Conservation (phyloP, 2,113 vertebrate genomes). For the Odobenus rosmarus region DNA sequence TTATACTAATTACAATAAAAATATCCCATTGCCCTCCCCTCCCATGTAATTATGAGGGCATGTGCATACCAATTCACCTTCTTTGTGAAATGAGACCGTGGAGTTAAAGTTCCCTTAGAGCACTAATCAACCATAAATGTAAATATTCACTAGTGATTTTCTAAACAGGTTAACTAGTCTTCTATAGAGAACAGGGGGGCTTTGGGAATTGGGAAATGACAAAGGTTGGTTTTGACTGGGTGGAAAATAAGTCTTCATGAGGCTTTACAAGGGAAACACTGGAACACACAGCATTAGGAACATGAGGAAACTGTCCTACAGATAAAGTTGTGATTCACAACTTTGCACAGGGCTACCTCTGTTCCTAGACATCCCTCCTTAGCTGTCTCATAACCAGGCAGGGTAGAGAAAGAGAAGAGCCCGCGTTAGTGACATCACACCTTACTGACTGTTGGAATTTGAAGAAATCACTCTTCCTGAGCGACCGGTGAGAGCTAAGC, state of each 20-base stretch:
- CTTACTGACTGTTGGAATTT: not conserved
- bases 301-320: not conserved
- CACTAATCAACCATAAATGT: not conserved
- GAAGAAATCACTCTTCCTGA: not conserved
- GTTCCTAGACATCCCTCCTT: not conserved
- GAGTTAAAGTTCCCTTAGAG: not conserved
- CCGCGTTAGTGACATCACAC: not conserved
- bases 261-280: not conserved
- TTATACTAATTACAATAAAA: not conserved
- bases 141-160: not conserved
- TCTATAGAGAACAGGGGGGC: not conserved
- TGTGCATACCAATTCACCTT: not conserved
- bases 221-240: not conserved
- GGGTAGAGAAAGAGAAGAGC: not conserved
- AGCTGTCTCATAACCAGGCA: not conserved
- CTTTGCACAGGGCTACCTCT: not conserved
- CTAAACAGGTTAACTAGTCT: not conserved
- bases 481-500: not conserved
- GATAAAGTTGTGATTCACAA: not conserved
- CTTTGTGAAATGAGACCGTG: not conserved
- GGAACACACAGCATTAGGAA: too few species aligned
- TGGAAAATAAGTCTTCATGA: not conserved
- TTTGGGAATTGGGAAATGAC: not conserved
- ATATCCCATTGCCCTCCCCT: not conserved
- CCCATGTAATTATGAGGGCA: not conserved